These are phyloP conservation scores for Drosophila peninsularis DNA, from an alignment of 2,888 invertebrate genomes.

Conservation along the genomic window DNA sequence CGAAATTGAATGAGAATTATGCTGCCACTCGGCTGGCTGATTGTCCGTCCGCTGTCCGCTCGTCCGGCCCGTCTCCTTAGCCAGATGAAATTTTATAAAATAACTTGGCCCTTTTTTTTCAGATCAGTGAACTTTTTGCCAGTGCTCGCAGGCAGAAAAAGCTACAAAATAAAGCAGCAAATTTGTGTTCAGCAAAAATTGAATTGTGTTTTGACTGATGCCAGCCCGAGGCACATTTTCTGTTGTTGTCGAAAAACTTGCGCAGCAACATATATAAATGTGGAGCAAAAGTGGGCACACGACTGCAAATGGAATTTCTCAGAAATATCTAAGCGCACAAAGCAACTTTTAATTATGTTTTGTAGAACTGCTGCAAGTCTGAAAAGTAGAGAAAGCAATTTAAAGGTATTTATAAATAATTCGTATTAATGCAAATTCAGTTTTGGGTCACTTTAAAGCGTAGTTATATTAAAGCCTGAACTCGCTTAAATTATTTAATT, in stretches of 20 bases:
- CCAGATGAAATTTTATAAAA: constrained; percentile 69
- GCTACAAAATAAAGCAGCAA: constrained; percentile 38
- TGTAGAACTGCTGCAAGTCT: not conserved
- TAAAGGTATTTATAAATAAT: not conserved
- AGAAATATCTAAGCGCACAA: not conserved
- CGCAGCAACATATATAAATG: too few species aligned
- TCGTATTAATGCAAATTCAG: not conserved
- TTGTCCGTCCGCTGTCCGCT: constrained; percentile 4
- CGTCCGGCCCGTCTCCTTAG: constrained; percentile 24
- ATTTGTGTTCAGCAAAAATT: constrained; percentile 66
- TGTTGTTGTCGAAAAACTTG: constrained; percentile 8
- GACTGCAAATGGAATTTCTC: constrained; percentile 4
- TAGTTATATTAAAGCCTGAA: not conserved
- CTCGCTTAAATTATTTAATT: constrained; percentile 54
- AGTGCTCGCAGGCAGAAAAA: constrained; percentile 9
- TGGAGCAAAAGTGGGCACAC: constrained; percentile 21
- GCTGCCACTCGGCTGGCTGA: constrained; percentile 53
- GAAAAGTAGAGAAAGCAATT: not conserved
- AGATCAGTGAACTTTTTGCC: constrained; percentile 74
- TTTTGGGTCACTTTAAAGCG: constrained; percentile 4
- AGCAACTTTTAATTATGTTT: constrained; percentile 29
- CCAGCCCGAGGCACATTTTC: constrained; percentile 32
- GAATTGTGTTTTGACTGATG: constrained; percentile 76
- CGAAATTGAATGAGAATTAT: constrained; percentile 80
- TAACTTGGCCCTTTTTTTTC: constrained; percentile 77